Conservation (phyloP, 1,140 invertebrate species). For the Ruditapes philippinarum region DNA sequence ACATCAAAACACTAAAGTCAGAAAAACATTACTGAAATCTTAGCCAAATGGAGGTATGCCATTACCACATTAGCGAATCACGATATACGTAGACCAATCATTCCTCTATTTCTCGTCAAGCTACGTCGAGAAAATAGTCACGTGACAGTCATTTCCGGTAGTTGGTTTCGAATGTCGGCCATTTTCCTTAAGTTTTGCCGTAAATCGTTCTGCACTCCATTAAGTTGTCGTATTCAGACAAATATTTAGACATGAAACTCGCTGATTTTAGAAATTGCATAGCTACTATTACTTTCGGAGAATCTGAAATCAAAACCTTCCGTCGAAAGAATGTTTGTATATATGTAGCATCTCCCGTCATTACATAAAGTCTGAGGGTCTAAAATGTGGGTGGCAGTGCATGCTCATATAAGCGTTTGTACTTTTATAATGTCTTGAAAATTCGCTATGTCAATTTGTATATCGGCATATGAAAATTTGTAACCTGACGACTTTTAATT, state of each 20-base stretch:
- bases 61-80: constrained; percentile 55
- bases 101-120: constrained; percentile 41
- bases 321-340: not conserved
- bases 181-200: constrained; percentile 50
- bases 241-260: constrained; percentile 66
- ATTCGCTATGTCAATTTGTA: too few species aligned
- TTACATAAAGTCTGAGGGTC: too few species aligned
- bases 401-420: too few species aligned
- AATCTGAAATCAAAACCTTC: not conserved
- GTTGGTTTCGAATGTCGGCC: constrained; percentile 58
- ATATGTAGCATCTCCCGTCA: not conserved
- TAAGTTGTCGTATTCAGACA: constrained; percentile 53
- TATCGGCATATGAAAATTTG: too few species aligned
- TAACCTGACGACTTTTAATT: too few species aligned
- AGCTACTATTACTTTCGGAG: constrained; percentile 3
- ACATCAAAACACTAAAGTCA: constrained; percentile 62
- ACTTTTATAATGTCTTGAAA: too few species aligned
- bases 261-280: constrained; percentile 50
- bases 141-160: constrained; percentile 59
- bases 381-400: too few species aligned
- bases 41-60: constrained; percentile 47
- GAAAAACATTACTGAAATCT: constrained; percentile 63
- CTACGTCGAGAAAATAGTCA: constrained; percentile 39
- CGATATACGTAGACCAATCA: constrained; percentile 52
- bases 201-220: constrained; percentile 66